A percentile compares a stretch with the other conserved stretches of the same genome.
Evolutionary conservation across 92 coral and sea anemone species (phyloP).

Genomic region (Scolanthus callimorphus): DNA sequence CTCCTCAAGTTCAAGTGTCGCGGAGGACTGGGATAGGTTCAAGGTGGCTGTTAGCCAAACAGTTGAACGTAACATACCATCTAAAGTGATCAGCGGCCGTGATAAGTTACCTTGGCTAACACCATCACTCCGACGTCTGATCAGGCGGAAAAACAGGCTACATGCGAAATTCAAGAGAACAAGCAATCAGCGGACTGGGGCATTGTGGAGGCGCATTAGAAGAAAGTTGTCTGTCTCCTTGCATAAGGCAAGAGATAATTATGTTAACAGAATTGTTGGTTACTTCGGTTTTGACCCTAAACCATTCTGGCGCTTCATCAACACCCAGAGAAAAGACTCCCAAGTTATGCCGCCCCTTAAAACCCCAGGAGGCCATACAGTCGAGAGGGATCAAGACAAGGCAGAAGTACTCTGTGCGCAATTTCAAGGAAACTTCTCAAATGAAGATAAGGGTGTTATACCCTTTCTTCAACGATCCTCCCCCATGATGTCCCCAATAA

Average conservation of each 20-base stretch:
- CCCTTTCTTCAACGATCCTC: neutral
- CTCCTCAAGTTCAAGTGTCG: no score
- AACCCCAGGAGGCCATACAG: neutral
- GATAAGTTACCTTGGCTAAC: constrained; percentile 6
- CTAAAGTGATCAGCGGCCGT: constrained; percentile 1
- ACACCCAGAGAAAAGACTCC: constrained; percentile 9
- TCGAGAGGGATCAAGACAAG: neutral
- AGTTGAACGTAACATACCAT: neutral
- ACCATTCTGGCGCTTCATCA: constrained; percentile 11
- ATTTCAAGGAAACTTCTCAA: neutral
- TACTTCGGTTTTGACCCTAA: constrained; percentile 2
- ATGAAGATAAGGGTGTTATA: neutral
- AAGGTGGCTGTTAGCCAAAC: neutral
- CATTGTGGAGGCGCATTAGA: neutral
- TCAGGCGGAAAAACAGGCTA: constrained; percentile 5
- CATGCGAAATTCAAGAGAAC: constrained; percentile 1
- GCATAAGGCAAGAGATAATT: neutral
- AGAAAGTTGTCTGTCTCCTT: neutral
- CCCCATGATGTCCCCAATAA: neutral
- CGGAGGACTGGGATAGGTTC: neutral
- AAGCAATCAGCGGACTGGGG: neutral
- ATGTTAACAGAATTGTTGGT: constrained; percentile 4
- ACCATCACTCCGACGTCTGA: neutral
- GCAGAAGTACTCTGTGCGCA: neutral
- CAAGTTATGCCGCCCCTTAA: constrained; percentile 11